Conservation (phyloP, 2,113 vertebrate species). For the Pelodiscus sinensis region DNA sequence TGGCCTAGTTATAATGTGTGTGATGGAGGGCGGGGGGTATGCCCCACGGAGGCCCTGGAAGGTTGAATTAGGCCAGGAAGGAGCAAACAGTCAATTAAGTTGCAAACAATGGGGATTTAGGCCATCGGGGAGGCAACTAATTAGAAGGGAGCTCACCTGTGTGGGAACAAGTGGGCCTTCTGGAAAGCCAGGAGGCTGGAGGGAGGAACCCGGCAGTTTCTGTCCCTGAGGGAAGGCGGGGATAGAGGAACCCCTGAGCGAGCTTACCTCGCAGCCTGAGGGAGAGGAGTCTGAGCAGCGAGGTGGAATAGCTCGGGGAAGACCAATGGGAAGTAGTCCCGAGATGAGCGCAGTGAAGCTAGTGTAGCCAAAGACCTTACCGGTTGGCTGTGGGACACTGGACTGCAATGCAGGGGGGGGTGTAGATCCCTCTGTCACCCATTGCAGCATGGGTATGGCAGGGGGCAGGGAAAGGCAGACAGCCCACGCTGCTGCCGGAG, state of each 20-base stretch:
- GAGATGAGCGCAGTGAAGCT: background rate
- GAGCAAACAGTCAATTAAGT: background rate
- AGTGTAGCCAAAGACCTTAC: background rate
- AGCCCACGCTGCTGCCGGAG: too few species aligned
- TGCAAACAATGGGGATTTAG: background rate
- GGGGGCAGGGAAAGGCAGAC: background rate
- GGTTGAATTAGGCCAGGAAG: background rate
- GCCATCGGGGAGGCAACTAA: background rate
- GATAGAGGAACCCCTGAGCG: background rate
- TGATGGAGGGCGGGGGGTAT: background rate
- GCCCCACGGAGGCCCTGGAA: background rate
- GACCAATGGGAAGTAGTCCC: background rate
- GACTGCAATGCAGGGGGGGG: fast-evolving
- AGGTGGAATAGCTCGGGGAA: background rate
- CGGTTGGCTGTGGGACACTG: background rate
- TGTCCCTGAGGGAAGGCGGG: too few species aligned
- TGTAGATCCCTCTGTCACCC: background rate
- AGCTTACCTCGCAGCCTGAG: background rate
- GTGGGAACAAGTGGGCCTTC: background rate
- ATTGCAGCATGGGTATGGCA: too few species aligned
- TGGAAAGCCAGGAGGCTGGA: too few species aligned
- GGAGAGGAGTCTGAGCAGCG: background rate
- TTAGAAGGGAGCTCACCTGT: background rate
- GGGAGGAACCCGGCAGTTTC: too few species aligned
- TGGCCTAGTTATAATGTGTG: background rate